A percentile compares a stretch with the other conserved stretches of the same genome.
phyloP scores from a whole-genome alignment of 2,797 vertebrate species.

The Xenopus petersii region DNA sequence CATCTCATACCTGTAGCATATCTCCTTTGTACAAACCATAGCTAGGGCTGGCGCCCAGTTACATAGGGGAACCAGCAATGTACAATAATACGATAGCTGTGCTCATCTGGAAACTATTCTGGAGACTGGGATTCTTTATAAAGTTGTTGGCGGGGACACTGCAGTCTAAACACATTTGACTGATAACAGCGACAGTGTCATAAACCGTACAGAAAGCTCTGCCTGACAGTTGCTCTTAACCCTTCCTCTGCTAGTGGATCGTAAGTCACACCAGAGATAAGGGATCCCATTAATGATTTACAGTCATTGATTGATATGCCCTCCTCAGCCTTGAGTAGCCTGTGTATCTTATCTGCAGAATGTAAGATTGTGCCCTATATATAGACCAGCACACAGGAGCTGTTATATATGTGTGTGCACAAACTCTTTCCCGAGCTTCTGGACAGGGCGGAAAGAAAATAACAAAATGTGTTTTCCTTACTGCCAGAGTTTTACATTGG shows the following conservation, averaged over 20 bases:
- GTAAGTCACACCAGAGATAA: not conserved
- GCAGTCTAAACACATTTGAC: slow-evolving; percentile 29
- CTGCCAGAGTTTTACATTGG: too few relatives aligned
- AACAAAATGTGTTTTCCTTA: too few relatives aligned
- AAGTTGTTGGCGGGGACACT: slow-evolving; percentile 4
- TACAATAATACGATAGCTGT: not conserved
- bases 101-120: slow-evolving; percentile 28
- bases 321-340: slow-evolving; percentile 1
- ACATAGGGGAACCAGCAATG: not conserved
- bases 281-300: not conserved
- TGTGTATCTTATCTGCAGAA: slow-evolving; percentile 27
- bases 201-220: not conserved
- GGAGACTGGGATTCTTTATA: slow-evolving; percentile 5
- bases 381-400: slow-evolving; percentile 1
- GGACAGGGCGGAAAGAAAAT: too few relatives aligned
- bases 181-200: slow-evolving; percentile 30
- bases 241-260: not conserved
- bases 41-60: not conserved
- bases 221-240: not conserved
- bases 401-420: not conserved
- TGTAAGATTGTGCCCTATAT: slow-evolving; percentile 17
- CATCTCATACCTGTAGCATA: too few relatives aligned
- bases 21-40: not conserved
- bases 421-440: too few relatives aligned
- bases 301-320: not conserved